A percentile compares a stretch with the other conserved stretches of the same genome.
Evolutionary conservation across 2,113 vertebrate genomes (phyloP).

Genomic region (Bos indicus): DNA sequence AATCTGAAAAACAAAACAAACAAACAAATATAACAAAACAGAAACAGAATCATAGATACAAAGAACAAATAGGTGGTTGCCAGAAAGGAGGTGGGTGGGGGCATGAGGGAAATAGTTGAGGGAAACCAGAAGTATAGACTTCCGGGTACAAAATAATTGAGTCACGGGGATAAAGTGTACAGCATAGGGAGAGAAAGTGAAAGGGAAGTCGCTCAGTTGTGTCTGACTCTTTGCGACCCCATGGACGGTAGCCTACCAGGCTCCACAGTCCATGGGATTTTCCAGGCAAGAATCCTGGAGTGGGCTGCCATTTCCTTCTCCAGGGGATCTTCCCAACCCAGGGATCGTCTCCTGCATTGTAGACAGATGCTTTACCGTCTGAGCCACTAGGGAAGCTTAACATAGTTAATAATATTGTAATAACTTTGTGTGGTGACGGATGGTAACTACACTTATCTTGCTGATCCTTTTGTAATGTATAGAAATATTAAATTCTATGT

Average conservation of each 20-base stretch:
- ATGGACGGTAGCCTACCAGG: too few species aligned
- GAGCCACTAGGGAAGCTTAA: not conserved
- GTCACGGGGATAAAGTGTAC: not conserved
- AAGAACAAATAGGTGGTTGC: not conserved
- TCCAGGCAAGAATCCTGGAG: not conserved
- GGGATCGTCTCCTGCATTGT: not conserved
- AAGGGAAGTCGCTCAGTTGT: too few species aligned
- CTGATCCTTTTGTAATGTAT: not conserved
- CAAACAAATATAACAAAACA: not conserved
- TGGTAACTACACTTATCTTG: not conserved
- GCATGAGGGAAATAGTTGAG: not conserved
- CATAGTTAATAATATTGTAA: not conserved
- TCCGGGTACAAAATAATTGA: not conserved
- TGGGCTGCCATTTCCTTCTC: not conserved
- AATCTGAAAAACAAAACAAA: not conserved
- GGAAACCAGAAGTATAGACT: not conserved
- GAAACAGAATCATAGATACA: not conserved
- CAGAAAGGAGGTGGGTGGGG: not conserved
- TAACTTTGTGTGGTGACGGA: not conserved
- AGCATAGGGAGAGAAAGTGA: not conserved
- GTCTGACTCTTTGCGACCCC: too few species aligned
- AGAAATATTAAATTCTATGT: not conserved
- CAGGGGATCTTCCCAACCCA: not conserved
- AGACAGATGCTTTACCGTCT: not conserved
- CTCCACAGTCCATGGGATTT: not conserved